Conservation (phyloP, 1,140 invertebrate genomes). For the Notospermus geniculatus region DNA sequence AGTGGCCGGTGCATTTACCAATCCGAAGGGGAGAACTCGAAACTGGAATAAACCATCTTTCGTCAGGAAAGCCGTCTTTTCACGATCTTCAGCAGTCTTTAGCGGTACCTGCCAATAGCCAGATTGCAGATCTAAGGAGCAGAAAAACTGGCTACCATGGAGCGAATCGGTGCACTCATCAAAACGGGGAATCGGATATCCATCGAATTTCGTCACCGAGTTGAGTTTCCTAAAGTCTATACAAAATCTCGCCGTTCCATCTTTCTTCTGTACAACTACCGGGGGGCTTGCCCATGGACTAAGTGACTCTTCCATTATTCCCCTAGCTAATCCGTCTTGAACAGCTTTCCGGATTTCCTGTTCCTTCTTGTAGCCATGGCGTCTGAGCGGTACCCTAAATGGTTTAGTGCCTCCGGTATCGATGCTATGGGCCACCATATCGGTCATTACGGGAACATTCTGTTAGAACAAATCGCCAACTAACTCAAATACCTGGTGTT, state of each 20-base stretch:
- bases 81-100: slow-evolving; percentile 28
- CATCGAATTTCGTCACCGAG: slow-evolving; percentile 26
- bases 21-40: slow-evolving; percentile 13
- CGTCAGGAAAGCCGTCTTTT: slow-evolving; percentile 43
- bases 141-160: slow-evolving; percentile 26
- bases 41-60: slow-evolving; percentile 26
- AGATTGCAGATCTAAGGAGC: slow-evolving; percentile 24
- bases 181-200: slow-evolving; percentile 33
- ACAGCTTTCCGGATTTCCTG: slow-evolving; percentile 12
- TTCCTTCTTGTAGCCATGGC: slow-evolving; percentile 12
- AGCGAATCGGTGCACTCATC: slow-evolving; percentile 32
- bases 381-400: slow-evolving; percentile 15
- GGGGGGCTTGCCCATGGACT: slow-evolving; percentile 37
- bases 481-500: too few relatives aligned
- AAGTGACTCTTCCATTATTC: slow-evolving; percentile 32
- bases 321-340: slow-evolving; percentile 14
- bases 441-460: too few relatives aligned
- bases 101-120: slow-evolving; percentile 55
- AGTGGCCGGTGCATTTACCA: slow-evolving; percentile 21
- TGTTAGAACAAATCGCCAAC: too few relatives aligned
- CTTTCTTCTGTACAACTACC: slow-evolving; percentile 37
- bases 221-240: slow-evolving; percentile 38
- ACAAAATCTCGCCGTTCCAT: slow-evolving; percentile 32
- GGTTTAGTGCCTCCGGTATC: slow-evolving; percentile 17
- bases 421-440: slow-evolving; percentile 16